Percentiles rank a stretch among this genome's conserved stretches.
phyloP scores from a whole-genome alignment of 2,888 invertebrate genomes.

The Oligia latruncula region DNA sequence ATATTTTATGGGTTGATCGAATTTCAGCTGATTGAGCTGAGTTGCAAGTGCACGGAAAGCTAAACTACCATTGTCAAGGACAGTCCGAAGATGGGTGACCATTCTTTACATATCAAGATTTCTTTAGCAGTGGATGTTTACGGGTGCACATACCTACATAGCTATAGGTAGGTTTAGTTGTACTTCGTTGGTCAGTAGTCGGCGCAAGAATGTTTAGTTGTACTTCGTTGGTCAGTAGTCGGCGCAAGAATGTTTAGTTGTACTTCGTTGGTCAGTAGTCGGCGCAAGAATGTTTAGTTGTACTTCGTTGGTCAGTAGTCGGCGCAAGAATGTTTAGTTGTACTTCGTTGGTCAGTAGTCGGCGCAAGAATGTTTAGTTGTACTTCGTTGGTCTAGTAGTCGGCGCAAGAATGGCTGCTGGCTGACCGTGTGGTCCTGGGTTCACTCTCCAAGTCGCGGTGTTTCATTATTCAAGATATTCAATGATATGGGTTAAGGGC shows the following conservation, averaged over 20 bases:
- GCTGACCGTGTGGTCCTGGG: neutral
- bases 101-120: neutral
- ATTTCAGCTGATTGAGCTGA: conserved; percentile 17
- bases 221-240: too few relatives aligned
- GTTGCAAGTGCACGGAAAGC: neutral
- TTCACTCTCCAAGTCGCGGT: neutral
- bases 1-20: conserved; percentile 39
- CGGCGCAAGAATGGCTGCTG: neutral
- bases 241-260: too few relatives aligned
- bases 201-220: too few relatives aligned
- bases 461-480: neutral
- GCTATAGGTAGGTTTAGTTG: neutral
- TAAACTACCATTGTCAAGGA: neutral
- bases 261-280: too few relatives aligned
- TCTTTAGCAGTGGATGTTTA: neutral
- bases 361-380: neutral
- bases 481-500: too few relatives aligned
- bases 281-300: neutral
- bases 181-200: neutral
- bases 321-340: neutral
- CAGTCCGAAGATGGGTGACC: neutral
- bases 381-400: neutral
- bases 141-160: too few relatives aligned
- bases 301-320: too few relatives aligned
- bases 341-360: too few relatives aligned